Evolutionary conservation across 2,797 vertebrate species (phyloP).

Genomic region (Glyptemys insculpta): DNA sequence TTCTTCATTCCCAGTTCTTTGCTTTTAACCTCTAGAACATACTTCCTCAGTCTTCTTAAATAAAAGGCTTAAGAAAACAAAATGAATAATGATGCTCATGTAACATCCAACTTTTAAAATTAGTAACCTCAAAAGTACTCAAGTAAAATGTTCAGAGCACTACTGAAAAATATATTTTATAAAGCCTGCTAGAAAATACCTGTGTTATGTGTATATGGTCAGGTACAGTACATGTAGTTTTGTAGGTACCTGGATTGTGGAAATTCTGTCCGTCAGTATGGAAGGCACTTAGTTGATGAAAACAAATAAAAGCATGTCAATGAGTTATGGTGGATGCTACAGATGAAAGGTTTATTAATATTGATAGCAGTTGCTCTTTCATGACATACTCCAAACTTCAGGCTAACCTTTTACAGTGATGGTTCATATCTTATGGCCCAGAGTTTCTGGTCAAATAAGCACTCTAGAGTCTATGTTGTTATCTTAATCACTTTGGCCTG

Average conservation of each 20-base stretch:
- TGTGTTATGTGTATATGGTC: not conserved
- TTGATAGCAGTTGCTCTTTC: not conserved
- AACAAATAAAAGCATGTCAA: not conserved
- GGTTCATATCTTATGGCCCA: too few species aligned
- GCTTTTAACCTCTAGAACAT: not conserved
- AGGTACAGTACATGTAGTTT: not conserved
- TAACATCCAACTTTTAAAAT: not conserved
- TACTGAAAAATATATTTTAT: not conserved
- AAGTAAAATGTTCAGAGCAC: not conserved
- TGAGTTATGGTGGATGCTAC: constrained; percentile 17
- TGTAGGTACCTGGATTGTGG: not conserved
- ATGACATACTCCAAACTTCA: constrained; percentile 23
- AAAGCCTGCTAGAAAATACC: not conserved
- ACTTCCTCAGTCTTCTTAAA: not conserved
- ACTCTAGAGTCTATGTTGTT: too few species aligned
- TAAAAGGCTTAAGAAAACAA: not conserved
- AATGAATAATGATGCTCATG: not conserved
- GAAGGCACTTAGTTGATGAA: not conserved
- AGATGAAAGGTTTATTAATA: constrained; percentile 4
- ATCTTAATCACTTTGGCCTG: too few species aligned
- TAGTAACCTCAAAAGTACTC: not conserved
- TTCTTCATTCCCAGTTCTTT: not conserved
- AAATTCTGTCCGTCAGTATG: not conserved
- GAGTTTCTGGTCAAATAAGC: too few species aligned
- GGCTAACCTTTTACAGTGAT: constrained; percentile 9